These are phyloP conservation scores for Drosophila albomicans DNA, from an alignment of 1,140 invertebrate genomes.

Conservation along the genomic window DNA sequence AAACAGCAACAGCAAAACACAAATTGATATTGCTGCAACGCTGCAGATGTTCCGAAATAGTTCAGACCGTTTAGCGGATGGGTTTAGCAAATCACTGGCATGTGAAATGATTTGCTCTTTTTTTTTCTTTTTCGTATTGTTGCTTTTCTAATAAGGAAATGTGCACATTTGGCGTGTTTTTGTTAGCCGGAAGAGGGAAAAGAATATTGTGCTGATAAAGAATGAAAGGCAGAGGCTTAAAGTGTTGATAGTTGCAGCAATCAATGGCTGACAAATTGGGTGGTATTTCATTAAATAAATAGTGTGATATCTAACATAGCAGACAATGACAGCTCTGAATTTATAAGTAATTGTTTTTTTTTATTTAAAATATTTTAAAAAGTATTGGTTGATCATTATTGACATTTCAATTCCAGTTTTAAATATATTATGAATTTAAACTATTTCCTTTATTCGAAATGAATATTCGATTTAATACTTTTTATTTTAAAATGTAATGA, in stretches of 20 bases:
- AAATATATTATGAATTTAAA: too few species aligned
- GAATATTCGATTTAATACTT: too few species aligned
- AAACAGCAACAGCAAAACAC: constrained; percentile 15
- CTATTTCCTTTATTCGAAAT: too few species aligned
- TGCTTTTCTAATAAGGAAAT: not conserved
- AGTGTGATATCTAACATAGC: not conserved
- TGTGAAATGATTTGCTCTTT: constrained; percentile 24
- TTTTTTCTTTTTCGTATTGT: not conserved
- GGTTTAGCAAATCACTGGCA: constrained; percentile 31
- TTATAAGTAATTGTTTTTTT: too few species aligned
- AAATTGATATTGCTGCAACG: constrained; percentile 32
- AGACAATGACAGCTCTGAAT: too few species aligned
- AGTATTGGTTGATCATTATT: too few species aligned
- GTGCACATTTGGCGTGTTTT: not conserved
- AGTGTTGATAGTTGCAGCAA: not conserved
- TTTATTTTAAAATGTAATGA: too few species aligned
- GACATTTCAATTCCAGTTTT: too few species aligned
- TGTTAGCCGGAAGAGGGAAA: not conserved
- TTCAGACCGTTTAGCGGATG: constrained; percentile 38
- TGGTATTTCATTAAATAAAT: not conserved
- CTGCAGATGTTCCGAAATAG: constrained; percentile 50
- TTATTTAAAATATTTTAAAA: too few species aligned
- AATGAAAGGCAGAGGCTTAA: not conserved
- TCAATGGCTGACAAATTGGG: not conserved
- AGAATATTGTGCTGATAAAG: constrained; percentile 5